Evolutionary conservation across 1,140 invertebrate genomes (phyloP).

Genomic region (Hyles euphorbiae): DNA sequence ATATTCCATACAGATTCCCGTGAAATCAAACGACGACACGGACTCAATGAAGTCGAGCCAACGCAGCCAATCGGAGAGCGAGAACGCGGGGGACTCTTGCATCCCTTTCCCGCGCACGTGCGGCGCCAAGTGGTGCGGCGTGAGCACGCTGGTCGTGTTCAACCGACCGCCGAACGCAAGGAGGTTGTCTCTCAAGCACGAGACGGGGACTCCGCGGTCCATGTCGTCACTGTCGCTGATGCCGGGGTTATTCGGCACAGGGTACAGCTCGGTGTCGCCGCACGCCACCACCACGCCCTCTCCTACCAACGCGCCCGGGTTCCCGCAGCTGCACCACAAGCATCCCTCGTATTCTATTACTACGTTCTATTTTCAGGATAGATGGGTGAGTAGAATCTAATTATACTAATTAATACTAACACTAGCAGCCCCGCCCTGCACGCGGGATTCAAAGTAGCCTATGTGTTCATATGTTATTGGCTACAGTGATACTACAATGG

Average conservation of each 20-base stretch:
- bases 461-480: too few species aligned
- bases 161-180: constrained; percentile 85
- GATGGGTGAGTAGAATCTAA: constrained; percentile 64
- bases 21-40: constrained; percentile 65
- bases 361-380: constrained; percentile 89
- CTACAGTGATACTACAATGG: too few species aligned
- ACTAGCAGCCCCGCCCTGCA: too few species aligned
- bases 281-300: constrained; percentile 75
- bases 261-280: constrained; percentile 65
- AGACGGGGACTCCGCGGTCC: constrained; percentile 81
- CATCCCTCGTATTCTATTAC: constrained; percentile 75
- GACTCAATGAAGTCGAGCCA: constrained; percentile 68
- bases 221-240: constrained; percentile 67
- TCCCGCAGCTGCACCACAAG: constrained; percentile 60
- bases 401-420: background rate
- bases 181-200: constrained; percentile 80
- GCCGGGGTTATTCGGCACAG: constrained; percentile 50
- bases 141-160: constrained; percentile 90
- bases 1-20: constrained; percentile 57
- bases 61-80: constrained; percentile 62
- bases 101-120: constrained; percentile 96
- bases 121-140: constrained; percentile 93
- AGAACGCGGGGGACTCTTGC: constrained; percentile 81
- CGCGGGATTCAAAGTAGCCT: too few species aligned
- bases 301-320: constrained; percentile 64